These are phyloP conservation scores for Tetramorium parvispinum DNA, from an alignment of 1,140 invertebrate species.

Conservation along the genomic window DNA sequence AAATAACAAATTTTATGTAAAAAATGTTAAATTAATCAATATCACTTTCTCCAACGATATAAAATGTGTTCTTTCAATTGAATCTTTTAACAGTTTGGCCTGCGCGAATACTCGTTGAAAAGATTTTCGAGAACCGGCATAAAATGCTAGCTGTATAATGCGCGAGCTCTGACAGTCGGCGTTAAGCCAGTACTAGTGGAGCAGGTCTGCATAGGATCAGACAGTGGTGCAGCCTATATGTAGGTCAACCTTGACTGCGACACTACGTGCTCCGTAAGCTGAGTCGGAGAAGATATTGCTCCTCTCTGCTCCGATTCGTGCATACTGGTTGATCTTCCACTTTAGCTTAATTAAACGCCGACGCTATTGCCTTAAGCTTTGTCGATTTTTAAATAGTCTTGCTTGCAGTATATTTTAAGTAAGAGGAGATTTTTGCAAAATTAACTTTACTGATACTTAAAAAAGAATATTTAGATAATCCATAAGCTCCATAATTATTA, in stretches of 20 bases:
- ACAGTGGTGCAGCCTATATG: slow-evolving; percentile 77
- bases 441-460: background rate
- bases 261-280: slow-evolving; percentile 78
- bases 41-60: background rate
- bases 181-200: slow-evolving; percentile 63
- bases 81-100: background rate
- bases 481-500: background rate
- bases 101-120: background rate
- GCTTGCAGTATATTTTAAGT: background rate
- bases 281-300: slow-evolving; percentile 67
- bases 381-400: background rate
- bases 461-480: background rate
- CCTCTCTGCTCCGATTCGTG: background rate
- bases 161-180: slow-evolving; percentile 27
- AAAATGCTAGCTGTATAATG: slow-evolving; percentile 10
- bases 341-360: slow-evolving; percentile 26
- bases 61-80: background rate
- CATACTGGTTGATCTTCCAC: slow-evolving; percentile 6
- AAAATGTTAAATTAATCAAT: background rate
- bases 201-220: slow-evolving; percentile 64
- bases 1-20: background rate
- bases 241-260: slow-evolving; percentile 82
- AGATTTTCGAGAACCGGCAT: slow-evolving; percentile 12
- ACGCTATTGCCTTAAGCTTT: background rate
- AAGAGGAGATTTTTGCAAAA: background rate